These are phyloP conservation scores for Dendrocopos noguchii DNA, from an alignment of 2,113 vertebrate genomes.

Conservation along the genomic window DNA sequence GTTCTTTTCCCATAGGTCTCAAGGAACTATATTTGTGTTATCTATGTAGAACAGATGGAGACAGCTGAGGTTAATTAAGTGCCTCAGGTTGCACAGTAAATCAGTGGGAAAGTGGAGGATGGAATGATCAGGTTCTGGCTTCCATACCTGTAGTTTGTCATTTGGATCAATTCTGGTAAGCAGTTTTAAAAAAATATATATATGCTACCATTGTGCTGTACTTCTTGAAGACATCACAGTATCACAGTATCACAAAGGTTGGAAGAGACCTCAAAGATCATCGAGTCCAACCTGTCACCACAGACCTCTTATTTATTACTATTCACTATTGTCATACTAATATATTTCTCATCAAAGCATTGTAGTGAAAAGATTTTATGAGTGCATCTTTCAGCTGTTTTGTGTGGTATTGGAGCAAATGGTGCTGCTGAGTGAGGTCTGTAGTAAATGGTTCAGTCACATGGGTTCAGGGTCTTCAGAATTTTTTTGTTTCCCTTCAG, in stretches of 20 bases:
- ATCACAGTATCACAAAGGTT: no score
- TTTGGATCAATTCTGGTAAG: background rate
- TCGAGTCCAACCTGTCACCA: no score
- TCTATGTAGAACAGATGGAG: conserved; percentile 38
- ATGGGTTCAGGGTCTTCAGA: background rate
- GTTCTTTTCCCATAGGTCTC: background rate
- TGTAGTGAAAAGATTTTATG: background rate
- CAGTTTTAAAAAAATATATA: background rate
- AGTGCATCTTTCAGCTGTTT: background rate
- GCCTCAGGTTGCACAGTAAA: conserved; percentile 26
- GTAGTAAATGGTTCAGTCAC: background rate
- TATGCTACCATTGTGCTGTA: background rate
- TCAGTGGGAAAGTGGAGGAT: background rate
- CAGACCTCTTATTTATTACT: no score
- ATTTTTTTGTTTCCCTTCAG: background rate
- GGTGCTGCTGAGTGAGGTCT: background rate
- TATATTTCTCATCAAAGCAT: background rate
- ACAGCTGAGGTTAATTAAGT: conserved; percentile 36
- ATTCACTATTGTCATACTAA: no score
- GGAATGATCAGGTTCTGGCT: conserved; percentile 12
- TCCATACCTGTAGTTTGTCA: background rate
- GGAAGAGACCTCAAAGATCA: no score
- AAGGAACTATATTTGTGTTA: conserved; percentile 42
- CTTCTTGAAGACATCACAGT: background rate
- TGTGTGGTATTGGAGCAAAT: background rate